Evolutionary conservation across 2,113 vertebrate species (phyloP), one percentile per base, ranked within the genome.

Genomic region (Coregonus clupeaformis): DNA sequence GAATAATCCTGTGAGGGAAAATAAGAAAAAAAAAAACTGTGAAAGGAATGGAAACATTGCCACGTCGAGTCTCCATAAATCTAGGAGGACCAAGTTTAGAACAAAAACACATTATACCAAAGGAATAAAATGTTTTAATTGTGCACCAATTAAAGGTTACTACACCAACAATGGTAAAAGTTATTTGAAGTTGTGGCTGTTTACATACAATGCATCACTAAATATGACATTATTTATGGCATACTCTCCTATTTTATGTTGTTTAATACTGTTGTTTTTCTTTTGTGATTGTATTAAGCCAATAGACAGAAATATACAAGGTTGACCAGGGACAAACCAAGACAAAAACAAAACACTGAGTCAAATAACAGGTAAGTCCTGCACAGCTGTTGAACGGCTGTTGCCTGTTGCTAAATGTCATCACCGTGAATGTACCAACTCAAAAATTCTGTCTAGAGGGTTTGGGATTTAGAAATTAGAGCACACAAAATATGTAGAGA

Each of bases 21-120:
- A 42, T 59, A 76, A 75, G 79, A 73, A 62, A 25, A 71, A 14
- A 45, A 45, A 75, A 25, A 59, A 75, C 63, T 76, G 67, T 59
- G 76, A 77, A 80, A 87, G 66, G 55, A 59, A 69, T 73, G 77
- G 69, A 87, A 83, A 85, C 55, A 79, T 57, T 88, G 87, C 84
- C 88, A 89, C 82, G 82, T 88, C 84, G 80, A 81, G 71, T 78
- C 69, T 57, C 30, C 57, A 78, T 71, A 66, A 64, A 69, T 36
- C 25, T 20, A 18, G 5, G 47, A 30, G 36, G n/a, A 67, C 30
- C 70, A 79, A 13, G 11, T 65, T 6, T 13, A 16, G 16, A 52
- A 65, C 63, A 65, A 65, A 25, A 65, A 65, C 63, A 16, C 25
- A 65, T 65, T 25, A 29, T 29, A 52, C 14, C 14, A 52, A 52